phyloP scores from a whole-genome alignment of 2,888 invertebrate species.

The Eupithecia subfuscata region DNA sequence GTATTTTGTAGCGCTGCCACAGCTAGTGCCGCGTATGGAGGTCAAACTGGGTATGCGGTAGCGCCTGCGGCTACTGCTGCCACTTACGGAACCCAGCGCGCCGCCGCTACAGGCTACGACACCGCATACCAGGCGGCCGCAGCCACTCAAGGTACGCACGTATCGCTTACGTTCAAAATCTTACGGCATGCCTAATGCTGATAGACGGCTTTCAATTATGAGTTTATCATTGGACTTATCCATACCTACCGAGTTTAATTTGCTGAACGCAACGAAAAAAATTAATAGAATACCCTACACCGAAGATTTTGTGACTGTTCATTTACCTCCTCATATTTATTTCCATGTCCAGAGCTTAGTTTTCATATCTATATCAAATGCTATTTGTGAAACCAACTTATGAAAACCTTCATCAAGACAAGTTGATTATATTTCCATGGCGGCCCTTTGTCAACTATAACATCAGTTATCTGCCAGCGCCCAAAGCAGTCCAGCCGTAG shows the following conservation, averaged over 20 bases:
- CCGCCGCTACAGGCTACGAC: conserved; percentile 91
- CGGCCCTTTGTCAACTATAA: no score
- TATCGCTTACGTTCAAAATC: neutral
- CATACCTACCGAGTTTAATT: neutral
- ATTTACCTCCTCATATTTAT: no score
- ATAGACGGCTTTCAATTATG: neutral
- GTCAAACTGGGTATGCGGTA: conserved; percentile 93
- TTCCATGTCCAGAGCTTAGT: no score
- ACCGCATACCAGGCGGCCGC: conserved; percentile 93
- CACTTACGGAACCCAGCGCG: conserved; percentile 92
- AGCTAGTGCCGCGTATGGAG: conserved; percentile 92
- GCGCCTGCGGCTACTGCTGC: conserved; percentile 92
- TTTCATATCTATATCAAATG: no score
- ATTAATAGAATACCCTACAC: no score
- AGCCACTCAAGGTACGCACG: conserved; percentile 86
- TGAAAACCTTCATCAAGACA: no score
- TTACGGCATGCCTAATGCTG: neutral
- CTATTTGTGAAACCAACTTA: no score
- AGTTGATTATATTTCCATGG: no score
- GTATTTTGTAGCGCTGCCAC: conserved; percentile 85
- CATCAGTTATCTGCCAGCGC: no score
- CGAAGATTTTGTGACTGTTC: no score
- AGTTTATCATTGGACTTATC: neutral
- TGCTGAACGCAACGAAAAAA: no score
- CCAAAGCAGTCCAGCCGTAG: no score